Percentiles rank a stretch among this genome's conserved stretches.
Conservation (phyloP, 2,113 vertebrate genomes). For the Antechinus flavipes region DNA sequence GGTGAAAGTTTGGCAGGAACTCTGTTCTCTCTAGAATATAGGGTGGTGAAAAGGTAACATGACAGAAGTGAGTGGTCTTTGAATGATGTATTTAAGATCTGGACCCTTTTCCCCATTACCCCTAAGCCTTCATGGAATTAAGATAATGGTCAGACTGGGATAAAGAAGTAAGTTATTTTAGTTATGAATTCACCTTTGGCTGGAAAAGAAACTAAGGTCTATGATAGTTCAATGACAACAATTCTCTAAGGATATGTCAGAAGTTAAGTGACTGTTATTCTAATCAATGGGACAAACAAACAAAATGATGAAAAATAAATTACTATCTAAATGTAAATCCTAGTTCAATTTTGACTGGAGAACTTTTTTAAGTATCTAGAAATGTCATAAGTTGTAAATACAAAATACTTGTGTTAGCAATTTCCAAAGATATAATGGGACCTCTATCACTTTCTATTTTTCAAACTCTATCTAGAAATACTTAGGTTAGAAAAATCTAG, state of each 20-base stretch:
- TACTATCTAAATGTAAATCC: not conserved
- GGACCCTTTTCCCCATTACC: not conserved
- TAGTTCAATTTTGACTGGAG: not conserved
- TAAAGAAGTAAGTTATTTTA: not conserved
- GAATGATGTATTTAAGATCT: not conserved
- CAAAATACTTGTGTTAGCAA: not conserved
- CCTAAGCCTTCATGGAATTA: not conserved
- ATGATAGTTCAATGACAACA: not conserved
- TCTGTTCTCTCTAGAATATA: not conserved
- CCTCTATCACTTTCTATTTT: not conserved
- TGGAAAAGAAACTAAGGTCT: not conserved
- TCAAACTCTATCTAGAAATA: not conserved
- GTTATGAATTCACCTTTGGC: not conserved
- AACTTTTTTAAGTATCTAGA: not conserved
- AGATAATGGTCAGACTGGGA: not conserved
- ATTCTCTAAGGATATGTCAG: not conserved
- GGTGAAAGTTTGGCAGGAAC: not conserved
- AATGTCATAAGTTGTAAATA: not conserved
- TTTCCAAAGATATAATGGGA: not conserved
- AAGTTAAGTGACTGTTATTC: not conserved
- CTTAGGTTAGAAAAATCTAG: not conserved
- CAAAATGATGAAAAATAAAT: not conserved
- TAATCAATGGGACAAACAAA: not conserved
- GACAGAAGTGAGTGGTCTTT: not conserved
- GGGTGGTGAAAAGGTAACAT: not conserved